Base-by-base conservation (phyloP, 2,113 vertebrate genomes). In the Uria lomvia region DNA sequence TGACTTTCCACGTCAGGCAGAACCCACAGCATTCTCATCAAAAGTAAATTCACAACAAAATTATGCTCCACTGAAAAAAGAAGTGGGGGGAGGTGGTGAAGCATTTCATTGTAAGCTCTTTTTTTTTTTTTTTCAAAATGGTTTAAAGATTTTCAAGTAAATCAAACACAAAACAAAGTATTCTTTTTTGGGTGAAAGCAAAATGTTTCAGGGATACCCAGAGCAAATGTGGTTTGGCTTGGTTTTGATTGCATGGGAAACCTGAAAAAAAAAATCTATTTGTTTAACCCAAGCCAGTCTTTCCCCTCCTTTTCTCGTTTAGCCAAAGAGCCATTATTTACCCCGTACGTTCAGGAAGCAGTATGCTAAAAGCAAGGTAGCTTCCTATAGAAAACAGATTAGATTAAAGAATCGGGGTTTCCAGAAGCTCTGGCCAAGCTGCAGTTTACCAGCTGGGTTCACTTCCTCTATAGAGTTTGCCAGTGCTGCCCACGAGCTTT, bases 401-500 rank as follows among this genome's bases (percentile, higher is more conserved):
- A 78, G 23, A 32, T 50, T 13, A 38, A 49, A 82, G 75, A 36
- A 15, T 0, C 12, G 24, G 63, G 52, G 18, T 66, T 86, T 80
- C 2, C 68, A 80, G 82, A 24, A 55, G 13, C 53, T 43, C 45
- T 73, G 92, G 73, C 74, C 42, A n/a, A 66, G 71, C 53, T 91
- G 87, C 26, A 62, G 42, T 21, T 73, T 18, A 26, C 59, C 83
- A 62, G 38, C n/a, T 36, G 86, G 42, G 26, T 43, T 84, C 75
- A 4, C 8, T 42, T 74, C 72, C 88, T 53, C 58, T 1, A 0
- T 1, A 1, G 60, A 30, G n/a, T 2, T 66, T 12, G 3, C 12
- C 66, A 18, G 43, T 3, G 21, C 30, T 92, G 60, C 74, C 81
- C 82, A 52, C 0, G 26, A 86, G 79, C 66, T 23, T 36, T 0